Evolutionary conservation across 2,113 vertebrate species (phyloP), one percentile per base, ranked within the genome.

Genomic region (Periophthalmus modestus): DNA sequence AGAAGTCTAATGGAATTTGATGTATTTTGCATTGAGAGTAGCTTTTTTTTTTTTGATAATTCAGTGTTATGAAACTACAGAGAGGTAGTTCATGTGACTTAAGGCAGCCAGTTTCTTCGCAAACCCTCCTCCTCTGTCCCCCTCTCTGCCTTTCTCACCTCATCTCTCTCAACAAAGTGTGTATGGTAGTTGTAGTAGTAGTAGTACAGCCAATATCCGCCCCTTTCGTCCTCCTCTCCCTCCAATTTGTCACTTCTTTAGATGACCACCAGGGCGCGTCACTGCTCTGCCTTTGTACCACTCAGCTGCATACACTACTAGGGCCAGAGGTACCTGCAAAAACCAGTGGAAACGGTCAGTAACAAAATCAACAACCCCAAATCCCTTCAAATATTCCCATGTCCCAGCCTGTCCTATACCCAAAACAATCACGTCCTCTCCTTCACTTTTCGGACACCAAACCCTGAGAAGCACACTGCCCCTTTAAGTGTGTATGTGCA

Each of bases 301-400:
- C 16, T 80, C 82, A 89, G 69, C 82, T 68, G 65, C 80, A 80
- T 62, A 87, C 82, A 82, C 61, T 79, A 79, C 65, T 84, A 82
- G 70, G 80, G 74, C 84, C 83, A 86, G 80, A 85, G 77, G 79
- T 69, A 82, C 78, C 72, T 79, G 66, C 82, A 76, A 73, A 87
- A 34, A 46, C 39, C 79, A 7, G 77, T 82, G 85, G 84, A 90
- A 52, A 92, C 80, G 88, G 90, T 92, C 86, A 91, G 89, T 91
- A 86, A 79, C 73, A 80, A 46, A 82, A 7, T 58, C 39, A 73
- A 61, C 50, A 74, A 36, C 69, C 76, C 28, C 23, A 34, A 46
- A 71, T 13, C 76, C 28, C 55, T 66, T 52, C 70, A 72, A 43
- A 71, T 2, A 15, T 61, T 63, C 34, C 68, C 66, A 4, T 34